Evolutionary conservation across 2,888 invertebrate species (phyloP).

Genomic region (Dione juno): DNA sequence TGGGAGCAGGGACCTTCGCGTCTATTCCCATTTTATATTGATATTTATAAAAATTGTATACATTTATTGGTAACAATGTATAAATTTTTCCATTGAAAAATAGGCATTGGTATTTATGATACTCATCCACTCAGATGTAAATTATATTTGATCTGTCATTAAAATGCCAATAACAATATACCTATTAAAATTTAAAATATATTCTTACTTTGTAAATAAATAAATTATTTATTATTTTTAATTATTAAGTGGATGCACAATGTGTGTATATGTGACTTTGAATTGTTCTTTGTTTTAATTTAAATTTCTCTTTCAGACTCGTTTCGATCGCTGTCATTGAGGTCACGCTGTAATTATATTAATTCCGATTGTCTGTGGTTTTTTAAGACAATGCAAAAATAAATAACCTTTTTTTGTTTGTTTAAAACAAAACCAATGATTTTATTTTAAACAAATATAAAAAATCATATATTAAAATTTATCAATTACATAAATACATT

Average conservation of each 20-base stretch:
- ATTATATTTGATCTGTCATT: neutral
- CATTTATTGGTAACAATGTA: neutral
- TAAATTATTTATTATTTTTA: neutral
- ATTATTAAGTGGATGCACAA: neutral
- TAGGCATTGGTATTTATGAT: neutral
- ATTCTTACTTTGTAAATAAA: neutral
- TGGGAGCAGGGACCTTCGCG: constrained; percentile 76
- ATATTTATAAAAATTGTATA: constrained; percentile 25
- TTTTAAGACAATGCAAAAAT: neutral
- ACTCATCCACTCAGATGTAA: neutral
- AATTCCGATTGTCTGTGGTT: constrained; percentile 38
- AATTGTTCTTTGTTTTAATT: constrained; percentile 37
- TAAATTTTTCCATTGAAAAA: neutral
- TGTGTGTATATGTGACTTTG: neutral
- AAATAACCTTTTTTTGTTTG: neutral
- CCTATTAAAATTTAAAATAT: neutral
- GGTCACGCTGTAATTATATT: constrained; percentile 41
- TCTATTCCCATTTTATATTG: constrained; percentile 45
- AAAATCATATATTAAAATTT: neutral
- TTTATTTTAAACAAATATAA: neutral
- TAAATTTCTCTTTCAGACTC: constrained; percentile 45
- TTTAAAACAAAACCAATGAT: neutral
- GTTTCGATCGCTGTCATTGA: constrained; percentile 50
- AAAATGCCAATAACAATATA: neutral
- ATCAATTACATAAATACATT: neutral